Conservation (phyloP, 2,888 invertebrate species). For the Pseudolycoriella hygida region DNA sequence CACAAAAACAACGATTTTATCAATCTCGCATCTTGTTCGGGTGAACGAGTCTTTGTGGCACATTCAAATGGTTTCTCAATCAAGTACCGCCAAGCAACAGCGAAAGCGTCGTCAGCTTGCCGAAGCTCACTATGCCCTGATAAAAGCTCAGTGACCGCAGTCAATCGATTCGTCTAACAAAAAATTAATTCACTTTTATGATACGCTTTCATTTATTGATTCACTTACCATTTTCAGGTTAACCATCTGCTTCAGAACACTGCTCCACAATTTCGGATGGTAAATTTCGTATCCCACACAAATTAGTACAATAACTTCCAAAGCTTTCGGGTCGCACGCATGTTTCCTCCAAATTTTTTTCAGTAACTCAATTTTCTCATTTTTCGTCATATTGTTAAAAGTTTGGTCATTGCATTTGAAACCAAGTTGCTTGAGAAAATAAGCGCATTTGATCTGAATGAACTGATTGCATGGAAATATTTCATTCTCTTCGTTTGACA, state of each 20-base stretch:
- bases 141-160: conserved; percentile 23
- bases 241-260: conserved; percentile 27
- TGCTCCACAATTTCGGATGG: conserved; percentile 27
- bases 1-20: conserved; percentile 5
- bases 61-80: conserved; percentile 22
- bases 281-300: conserved; percentile 26
- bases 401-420: conserved; percentile 18
- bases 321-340: conserved; percentile 20
- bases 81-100: conserved; percentile 25
- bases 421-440: conserved; percentile 25
- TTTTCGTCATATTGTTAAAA: conserved; percentile 24
- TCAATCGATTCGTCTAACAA: conserved; percentile 13
- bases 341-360: conserved; percentile 27
- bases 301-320: conserved; percentile 25
- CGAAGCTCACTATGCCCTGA: conserved; percentile 21
- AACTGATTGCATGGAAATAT: conserved; percentile 14
- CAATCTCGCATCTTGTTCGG: conserved; percentile 18
- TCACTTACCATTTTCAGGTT: conserved; percentile 21
- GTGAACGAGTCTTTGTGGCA: conserved; percentile 19
- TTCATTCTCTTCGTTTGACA: conserved; percentile 18
- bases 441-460: conserved; percentile 25
- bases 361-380: conserved; percentile 25
- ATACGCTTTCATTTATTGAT: no score
- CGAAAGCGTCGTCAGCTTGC: conserved; percentile 19
- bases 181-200: no score